Conservation (phyloP, 2,797 vertebrate genomes). For the Ctenosaura bakeri region DNA sequence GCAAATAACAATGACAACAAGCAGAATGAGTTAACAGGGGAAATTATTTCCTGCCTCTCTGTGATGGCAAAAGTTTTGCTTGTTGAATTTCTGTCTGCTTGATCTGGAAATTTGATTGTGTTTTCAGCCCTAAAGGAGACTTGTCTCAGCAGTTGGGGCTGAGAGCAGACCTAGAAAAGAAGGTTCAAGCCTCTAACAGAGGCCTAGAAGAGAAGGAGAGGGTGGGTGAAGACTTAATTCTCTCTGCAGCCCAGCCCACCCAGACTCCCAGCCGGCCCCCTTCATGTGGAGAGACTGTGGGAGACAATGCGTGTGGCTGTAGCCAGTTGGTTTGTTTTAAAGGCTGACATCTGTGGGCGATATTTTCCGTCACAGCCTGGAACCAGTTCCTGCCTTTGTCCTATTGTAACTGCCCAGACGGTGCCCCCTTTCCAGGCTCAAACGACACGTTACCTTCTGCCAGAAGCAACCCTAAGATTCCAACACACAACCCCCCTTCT, state of each 20-base stretch:
- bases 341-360: slow-evolving; percentile 46
- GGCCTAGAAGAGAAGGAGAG: not conserved
- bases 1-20: too few relatives aligned
- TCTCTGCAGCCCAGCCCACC: not conserved
- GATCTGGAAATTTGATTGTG: not conserved
- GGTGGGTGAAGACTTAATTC: not conserved
- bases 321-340: slow-evolving; percentile 37
- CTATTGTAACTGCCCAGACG: slow-evolving; percentile 15
- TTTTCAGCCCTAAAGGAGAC: not conserved
- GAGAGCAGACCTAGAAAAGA: not conserved
- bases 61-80: not conserved
- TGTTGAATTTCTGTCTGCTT: not conserved
- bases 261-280: not conserved
- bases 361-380: slow-evolving; percentile 40
- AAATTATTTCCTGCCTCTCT: not conserved
- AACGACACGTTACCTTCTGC: not conserved
- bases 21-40: not conserved
- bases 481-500: not conserved
- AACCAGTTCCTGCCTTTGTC: slow-evolving; percentile 50
- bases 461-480: not conserved
- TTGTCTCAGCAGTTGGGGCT: not conserved
- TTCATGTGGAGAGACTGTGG: not conserved
- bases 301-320: slow-evolving; percentile 20
- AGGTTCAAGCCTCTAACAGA: not conserved
- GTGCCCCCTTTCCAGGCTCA: not conserved